Evolutionary conservation across 2,797 vertebrate genomes (phyloP), one percentile per base, ranked within the genome.

Genomic region (Acanthornis magna): DNA sequence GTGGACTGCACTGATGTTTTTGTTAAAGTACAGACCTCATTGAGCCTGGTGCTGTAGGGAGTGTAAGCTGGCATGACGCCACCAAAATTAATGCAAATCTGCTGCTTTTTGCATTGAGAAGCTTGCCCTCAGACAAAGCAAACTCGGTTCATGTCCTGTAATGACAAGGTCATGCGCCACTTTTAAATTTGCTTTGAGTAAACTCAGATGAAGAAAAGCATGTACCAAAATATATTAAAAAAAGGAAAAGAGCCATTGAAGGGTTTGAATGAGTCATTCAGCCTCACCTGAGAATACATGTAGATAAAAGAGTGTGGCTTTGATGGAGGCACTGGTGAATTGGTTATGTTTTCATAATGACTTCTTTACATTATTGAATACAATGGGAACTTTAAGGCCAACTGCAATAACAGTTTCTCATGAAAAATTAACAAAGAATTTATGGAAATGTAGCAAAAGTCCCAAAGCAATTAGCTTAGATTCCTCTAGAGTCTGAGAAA

Each of bases 391-490:
- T 97, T 97, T 96, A 97, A 97, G 96, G 97, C 97, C 61, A 85
- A 96, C 94, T 92, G 96, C 97, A 98, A 97, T 98, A 98, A 97
- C 96, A 97, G 94, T 97, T 97, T 97, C 97, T 98, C 98, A 98
- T 98, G 97, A 98, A 98, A 98, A 98, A 98, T 98, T 98, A 98
- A 98, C 97, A 97, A 97, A 97, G 97, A 98, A 98, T 98, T 98
- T 98, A 98, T 98, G 98, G 97, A 98, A 98, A 98, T 98, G 96
- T 97, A 97, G 93, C 93, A 95, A 93, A 97, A 97, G 95, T 98
- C 98, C 98, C 98, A 98, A 97, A 98, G 98, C 98, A 98, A 98
- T 98, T 98, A 98, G 97, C 96, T 98, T 96, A 97, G 96, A 98
- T 98, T 98, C 98, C 98, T 98, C 97, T 85, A 76, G 98, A 98